Conservation (phyloP, 2,113 vertebrate genomes). For the Solea solea region DNA sequence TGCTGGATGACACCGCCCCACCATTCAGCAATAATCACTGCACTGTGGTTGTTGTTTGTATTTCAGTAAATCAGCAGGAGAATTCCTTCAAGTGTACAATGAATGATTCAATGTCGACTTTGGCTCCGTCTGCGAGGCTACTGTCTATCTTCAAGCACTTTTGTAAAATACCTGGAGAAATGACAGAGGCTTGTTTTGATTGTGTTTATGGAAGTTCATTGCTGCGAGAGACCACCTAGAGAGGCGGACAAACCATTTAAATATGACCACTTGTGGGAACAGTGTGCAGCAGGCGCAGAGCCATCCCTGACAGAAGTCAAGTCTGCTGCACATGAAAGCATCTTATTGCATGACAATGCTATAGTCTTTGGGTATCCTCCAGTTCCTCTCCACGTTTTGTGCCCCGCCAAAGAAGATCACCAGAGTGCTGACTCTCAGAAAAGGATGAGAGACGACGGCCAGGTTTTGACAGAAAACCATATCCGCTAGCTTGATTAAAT, state of each 20-base stretch:
- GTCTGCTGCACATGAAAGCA: slow-evolving; percentile 43
- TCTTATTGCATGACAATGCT: slow-evolving; percentile 46
- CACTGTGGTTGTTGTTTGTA: background rate
- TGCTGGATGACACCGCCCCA: background rate
- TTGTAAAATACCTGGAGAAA: background rate
- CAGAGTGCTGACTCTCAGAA: slow-evolving; percentile 62
- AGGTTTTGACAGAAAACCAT: slow-evolving; percentile 51
- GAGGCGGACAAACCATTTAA: slow-evolving; percentile 1
- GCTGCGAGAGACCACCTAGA: slow-evolving; percentile 26
- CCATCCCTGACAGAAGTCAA: slow-evolving; percentile 18
- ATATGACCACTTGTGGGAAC: background rate
- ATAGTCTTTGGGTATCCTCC: slow-evolving; percentile 41
- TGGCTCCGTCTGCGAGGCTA: background rate
- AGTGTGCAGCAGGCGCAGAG: background rate
- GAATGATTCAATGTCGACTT: slow-evolving; percentile 1
- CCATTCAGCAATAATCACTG: background rate
- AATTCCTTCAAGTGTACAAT: background rate
- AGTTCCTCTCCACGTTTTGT: slow-evolving; percentile 37
- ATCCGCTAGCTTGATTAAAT: slow-evolving; percentile 60
- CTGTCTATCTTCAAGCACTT: background rate
- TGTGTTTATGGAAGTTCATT: background rate
- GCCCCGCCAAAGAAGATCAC: slow-evolving; percentile 58
- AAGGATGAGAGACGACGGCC: slow-evolving; percentile 42
- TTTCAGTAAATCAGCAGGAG: background rate
- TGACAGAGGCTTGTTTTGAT: background rate